A percentile compares a stretch with the other conserved stretches of the same genome.
These are phyloP conservation scores for Datnioides undecimradiatus DNA, from an alignment of 2,113 vertebrate genomes.

Conservation along the genomic window DNA sequence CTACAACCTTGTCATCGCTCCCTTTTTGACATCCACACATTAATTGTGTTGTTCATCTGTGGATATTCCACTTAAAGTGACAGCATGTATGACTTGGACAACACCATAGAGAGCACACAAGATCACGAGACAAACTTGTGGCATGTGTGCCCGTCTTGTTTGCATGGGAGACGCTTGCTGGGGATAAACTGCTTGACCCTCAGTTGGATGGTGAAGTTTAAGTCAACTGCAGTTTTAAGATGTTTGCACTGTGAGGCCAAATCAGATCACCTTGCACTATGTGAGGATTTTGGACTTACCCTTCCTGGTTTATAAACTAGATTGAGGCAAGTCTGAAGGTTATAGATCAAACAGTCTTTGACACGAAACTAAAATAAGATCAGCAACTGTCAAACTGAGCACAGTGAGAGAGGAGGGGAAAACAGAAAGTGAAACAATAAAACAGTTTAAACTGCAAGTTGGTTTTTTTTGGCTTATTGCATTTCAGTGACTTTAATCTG, in stretches of 20 bases:
- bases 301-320: not conserved
- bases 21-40: constrained; percentile 49
- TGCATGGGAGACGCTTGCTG: not conserved
- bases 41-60: constrained; percentile 27
- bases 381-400: not conserved
- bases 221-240: not conserved
- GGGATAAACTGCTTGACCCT: not conserved
- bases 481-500: no score
- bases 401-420: not conserved
- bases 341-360: not conserved
- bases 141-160: not conserved
- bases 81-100: not conserved
- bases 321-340: not conserved
- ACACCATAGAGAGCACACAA: not conserved
- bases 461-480: not conserved
- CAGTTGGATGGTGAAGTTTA: not conserved
- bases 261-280: not conserved
- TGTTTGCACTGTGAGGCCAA: constrained; percentile 2
- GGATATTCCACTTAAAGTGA: constrained; percentile 2
- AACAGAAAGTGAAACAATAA: not conserved
- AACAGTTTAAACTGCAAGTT: not conserved
- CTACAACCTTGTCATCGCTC: constrained; percentile 32
- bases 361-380: not conserved
- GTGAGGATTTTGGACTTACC: constrained; percentile 6
- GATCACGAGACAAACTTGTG: constrained; percentile 3